A percentile compares a stretch with the other conserved stretches of the same genome.
Evolutionary conservation across 2,888 invertebrate genomes (phyloP).

Genomic region (Dexiosoma caninum): DNA sequence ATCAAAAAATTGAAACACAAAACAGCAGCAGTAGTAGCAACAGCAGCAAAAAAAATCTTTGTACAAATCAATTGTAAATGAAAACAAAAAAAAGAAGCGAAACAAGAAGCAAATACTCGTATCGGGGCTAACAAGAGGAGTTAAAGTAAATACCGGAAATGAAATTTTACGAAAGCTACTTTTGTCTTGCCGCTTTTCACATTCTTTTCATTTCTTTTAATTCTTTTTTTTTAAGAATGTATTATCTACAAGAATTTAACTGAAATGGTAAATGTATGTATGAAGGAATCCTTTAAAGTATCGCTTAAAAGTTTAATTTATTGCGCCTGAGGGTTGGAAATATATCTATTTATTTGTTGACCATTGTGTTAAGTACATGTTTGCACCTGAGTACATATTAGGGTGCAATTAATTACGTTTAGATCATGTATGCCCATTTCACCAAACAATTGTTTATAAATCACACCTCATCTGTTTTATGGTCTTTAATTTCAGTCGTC

Average conservation of each 20-base stretch:
- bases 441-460: too few relatives aligned
- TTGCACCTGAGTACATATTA: not conserved
- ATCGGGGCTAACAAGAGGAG: slow-evolving; percentile 3
- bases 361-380: not conserved
- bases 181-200: slow-evolving; percentile 18
- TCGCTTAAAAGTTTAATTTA: slow-evolving; percentile 59
- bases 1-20: slow-evolving; percentile 29
- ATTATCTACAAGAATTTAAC: slow-evolving; percentile 23
- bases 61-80: slow-evolving; percentile 30
- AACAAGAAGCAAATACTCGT: not conserved
- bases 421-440: too few relatives aligned
- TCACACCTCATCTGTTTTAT: too few relatives aligned
- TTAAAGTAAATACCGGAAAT: slow-evolving; percentile 60
- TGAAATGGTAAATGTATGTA: slow-evolving; percentile 10
- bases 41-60: not conserved
- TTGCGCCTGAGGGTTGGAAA: slow-evolving; percentile 58
- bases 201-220: slow-evolving; percentile 27
- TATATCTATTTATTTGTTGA: slow-evolving; percentile 46
- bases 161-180: slow-evolving; percentile 52
- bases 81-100: not conserved
- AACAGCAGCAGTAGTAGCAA: not conserved
- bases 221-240: slow-evolving; percentile 7
- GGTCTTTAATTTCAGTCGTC: too few relatives aligned
- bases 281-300: slow-evolving; percentile 49
- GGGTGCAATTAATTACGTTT: not conserved